phyloP scores from a whole-genome alignment of 2,888 invertebrate genomes.

The Hirtodrosophila alboralis region DNA sequence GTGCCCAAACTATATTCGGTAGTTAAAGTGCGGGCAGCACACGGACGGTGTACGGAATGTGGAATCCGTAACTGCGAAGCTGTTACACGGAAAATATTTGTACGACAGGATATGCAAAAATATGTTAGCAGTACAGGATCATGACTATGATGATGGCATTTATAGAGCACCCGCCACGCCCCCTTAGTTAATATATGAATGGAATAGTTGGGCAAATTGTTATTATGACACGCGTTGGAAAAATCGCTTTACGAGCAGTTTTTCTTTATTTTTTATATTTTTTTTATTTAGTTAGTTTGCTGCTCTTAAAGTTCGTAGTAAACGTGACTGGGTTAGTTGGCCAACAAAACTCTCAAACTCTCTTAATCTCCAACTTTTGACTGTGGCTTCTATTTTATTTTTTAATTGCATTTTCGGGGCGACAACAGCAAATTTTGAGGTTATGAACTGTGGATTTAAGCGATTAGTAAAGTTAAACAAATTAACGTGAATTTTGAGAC shows the following conservation, averaged over 20 bases:
- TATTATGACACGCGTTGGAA: conserved; percentile 55
- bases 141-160: conserved; percentile 45
- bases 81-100: conserved; percentile 74
- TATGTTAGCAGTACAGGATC: conserved; percentile 44
- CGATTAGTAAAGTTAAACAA: conserved; percentile 37
- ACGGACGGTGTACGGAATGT: conserved; percentile 25
- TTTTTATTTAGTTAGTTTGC: background rate
- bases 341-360: conserved; percentile 23
- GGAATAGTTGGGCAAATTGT: conserved; percentile 63
- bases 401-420: conserved; percentile 41
- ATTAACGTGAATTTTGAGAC: conserved; percentile 32
- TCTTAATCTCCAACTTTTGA: conserved; percentile 26
- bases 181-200: conserved; percentile 21
- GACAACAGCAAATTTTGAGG: conserved; percentile 28
- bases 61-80: conserved; percentile 51
- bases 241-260: conserved; percentile 50
- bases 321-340: conserved; percentile 48
- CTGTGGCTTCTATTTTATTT: conserved; percentile 37
- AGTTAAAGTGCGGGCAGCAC: conserved; percentile 22
- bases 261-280: conserved; percentile 12
- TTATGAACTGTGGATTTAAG: conserved; percentile 6
- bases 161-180: conserved; percentile 6
- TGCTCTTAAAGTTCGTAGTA: conserved; percentile 18
- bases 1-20: conserved; percentile 47
- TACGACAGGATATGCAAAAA: conserved; percentile 70